These are phyloP conservation scores for Bradypodion pumilum DNA, from an alignment of 2,797 vertebrate species.

Conservation along the genomic window DNA sequence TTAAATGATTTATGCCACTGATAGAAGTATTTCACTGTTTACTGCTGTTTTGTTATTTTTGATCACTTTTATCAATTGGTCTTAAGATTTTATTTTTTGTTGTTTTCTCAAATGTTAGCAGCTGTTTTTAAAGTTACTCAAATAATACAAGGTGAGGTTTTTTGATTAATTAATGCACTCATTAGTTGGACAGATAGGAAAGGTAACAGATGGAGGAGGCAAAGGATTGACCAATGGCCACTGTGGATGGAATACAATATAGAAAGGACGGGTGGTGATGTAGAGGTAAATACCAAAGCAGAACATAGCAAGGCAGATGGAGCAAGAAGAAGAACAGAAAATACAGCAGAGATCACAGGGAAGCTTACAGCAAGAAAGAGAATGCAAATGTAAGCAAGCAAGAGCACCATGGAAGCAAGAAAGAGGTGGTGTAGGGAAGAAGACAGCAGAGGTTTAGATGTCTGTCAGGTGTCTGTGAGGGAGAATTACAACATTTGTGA, in stretches of 20 bases:
- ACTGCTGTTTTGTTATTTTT: neutral
- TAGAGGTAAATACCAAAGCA: neutral
- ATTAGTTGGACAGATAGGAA: neutral
- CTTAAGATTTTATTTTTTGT: neutral
- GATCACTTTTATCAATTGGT: neutral
- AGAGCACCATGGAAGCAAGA: no score
- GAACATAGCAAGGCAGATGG: no score
- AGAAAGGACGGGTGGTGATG: no score
- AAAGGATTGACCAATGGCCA: neutral
- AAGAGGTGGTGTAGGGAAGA: neutral
- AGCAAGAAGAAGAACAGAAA: no score
- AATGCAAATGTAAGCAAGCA: no score
- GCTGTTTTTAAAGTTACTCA: neutral
- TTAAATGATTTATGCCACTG: neutral
- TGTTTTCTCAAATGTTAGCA: neutral
- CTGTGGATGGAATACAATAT: neutral
- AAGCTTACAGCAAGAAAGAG: no score
- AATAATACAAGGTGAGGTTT: neutral
- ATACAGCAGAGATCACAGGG: no score
- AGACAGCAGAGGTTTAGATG: neutral
- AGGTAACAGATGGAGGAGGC: neutral
- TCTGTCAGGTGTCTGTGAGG: no score
- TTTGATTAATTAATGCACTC: neutral
- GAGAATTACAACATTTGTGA: no score
- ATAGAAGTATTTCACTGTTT: neutral